Evolutionary conservation across 2,797 vertebrate genomes (phyloP), one percentile per base, ranked within the genome.

Genomic region (Eulemur rubriventer): DNA sequence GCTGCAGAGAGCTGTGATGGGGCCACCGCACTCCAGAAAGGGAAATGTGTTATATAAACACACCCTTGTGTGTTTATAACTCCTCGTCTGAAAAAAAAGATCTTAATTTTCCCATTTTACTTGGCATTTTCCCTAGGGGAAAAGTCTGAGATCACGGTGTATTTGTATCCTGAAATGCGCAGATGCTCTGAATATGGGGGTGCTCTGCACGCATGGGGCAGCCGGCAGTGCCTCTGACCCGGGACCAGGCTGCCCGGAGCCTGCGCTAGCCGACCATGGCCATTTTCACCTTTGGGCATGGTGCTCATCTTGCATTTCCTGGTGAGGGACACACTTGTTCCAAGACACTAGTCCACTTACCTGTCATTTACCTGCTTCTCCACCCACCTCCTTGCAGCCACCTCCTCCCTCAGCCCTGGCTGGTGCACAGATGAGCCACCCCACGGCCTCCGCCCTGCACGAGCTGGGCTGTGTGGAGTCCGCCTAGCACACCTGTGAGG

Each of bases 101-200:
- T 46, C n/a, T 0, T 11, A 17, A 57, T 26, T 2, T 55, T 26
- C 10, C 35, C 63, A 2, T 46, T 7, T 50, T 0, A 4, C 10
- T 38, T 22, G 30, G 17, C 33, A 3, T 50, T 46, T 4, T 13
- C 73, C 46, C 46, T n/a, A 4, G 20, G 14, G 26, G 30, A 43
- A 3, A 6, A 30, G 35, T n/a, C 69, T 7, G 41, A 11, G 75
- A 30, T 28, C 30, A 0, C 0, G 0, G 3, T 1, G 0, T 0
- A 4, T 13, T 41, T 8, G 1, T 7, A 17, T 14, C 1, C 0
- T 3, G 8, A 24, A 48, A 2, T 6, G 2, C 6, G n/a, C 10
- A 12, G 6, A 1, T 13, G 11, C 16, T 11, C 7, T 4, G 14
- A 61, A 8, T 0, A 1, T 16, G 28, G n/a, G 1, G 8, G 1